phyloP scores from a whole-genome alignment of 2,888 invertebrate genomes.

The Eupithecia centaureata region DNA sequence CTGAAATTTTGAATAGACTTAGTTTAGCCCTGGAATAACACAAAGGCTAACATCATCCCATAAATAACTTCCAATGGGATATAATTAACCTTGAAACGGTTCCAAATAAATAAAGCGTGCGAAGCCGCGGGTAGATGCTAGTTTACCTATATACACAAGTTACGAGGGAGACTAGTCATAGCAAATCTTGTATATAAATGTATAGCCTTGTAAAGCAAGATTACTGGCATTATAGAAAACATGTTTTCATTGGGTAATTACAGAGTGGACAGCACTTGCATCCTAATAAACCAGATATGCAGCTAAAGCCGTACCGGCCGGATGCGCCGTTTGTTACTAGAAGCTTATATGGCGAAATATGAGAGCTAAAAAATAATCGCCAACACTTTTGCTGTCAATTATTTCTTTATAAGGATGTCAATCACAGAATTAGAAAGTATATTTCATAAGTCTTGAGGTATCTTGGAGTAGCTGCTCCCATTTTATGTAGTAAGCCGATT shows the following conservation, averaged over 20 bases:
- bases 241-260: slow-evolving; percentile 28
- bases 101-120: too few relatives aligned
- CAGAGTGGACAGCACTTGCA: slow-evolving; percentile 21
- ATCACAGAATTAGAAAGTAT: slow-evolving; percentile 50
- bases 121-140: too few relatives aligned
- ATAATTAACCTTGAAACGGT: too few relatives aligned
- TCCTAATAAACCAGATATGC: slow-evolving; percentile 6
- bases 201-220: slow-evolving; percentile 4
- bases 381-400: slow-evolving; percentile 16
- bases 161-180: not conserved
- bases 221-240: slow-evolving; percentile 32
- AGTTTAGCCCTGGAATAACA: too few relatives aligned
- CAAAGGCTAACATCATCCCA: too few relatives aligned
- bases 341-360: slow-evolving; percentile 48
- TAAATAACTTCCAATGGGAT: too few relatives aligned
- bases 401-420: slow-evolving; percentile 30
- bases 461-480: not conserved
- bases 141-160: not conserved
- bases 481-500: not conserved
- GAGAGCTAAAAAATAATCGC: slow-evolving; percentile 38
- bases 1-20: too few relatives aligned
- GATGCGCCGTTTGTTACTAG: slow-evolving; percentile 45
- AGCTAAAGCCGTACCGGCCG: slow-evolving; percentile 24
- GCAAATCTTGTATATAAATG: not conserved
- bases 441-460: slow-evolving; percentile 45